Evolutionary conservation across 2,797 vertebrate species (phyloP).

Genomic region (Eulemur coronatus): DNA sequence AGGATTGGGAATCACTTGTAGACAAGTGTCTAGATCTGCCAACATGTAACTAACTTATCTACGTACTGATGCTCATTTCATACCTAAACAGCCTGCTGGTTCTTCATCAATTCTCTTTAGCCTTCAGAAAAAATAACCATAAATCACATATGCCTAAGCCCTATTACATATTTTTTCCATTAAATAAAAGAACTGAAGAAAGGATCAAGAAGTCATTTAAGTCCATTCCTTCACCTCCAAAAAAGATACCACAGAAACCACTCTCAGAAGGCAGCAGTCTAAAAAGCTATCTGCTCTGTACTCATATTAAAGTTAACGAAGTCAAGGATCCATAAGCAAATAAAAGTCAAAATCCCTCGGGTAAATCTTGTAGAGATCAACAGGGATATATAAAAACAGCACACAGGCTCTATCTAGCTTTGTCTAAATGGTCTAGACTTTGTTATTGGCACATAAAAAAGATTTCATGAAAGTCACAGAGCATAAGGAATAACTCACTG

Average conservation of each 20-base stretch:
- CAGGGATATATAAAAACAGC: neutral
- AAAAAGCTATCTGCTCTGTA: neutral
- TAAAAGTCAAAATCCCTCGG: conserved; percentile 15
- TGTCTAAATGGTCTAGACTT: conserved; percentile 3
- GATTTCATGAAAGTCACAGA: neutral
- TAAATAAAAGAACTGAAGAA: neutral
- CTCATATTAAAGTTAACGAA: conserved; percentile 22
- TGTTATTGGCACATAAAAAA: conserved; percentile 39
- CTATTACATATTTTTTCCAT: neutral
- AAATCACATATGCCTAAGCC: neutral
- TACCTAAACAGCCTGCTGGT: neutral
- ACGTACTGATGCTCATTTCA: neutral
- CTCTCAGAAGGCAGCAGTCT: conserved; percentile 30
- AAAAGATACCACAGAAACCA: conserved; percentile 18
- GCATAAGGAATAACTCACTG: neutral
- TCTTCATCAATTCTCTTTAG: conserved; percentile 21
- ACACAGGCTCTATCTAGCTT: conserved; percentile 14
- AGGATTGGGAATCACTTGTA: conserved; percentile 26
- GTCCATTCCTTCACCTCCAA: neutral
- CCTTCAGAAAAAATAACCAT: conserved; percentile 38
- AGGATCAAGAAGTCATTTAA: conserved; percentile 16
- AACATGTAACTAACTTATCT: neutral
- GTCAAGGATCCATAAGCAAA: conserved; percentile 45
- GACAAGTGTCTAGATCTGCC: neutral
- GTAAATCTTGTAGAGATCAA: conserved; percentile 27